Evolutionary conservation across 2,113 vertebrate genomes (phyloP), one percentile per base, ranked within the genome.

Genomic region (Microcebus murinus): DNA sequence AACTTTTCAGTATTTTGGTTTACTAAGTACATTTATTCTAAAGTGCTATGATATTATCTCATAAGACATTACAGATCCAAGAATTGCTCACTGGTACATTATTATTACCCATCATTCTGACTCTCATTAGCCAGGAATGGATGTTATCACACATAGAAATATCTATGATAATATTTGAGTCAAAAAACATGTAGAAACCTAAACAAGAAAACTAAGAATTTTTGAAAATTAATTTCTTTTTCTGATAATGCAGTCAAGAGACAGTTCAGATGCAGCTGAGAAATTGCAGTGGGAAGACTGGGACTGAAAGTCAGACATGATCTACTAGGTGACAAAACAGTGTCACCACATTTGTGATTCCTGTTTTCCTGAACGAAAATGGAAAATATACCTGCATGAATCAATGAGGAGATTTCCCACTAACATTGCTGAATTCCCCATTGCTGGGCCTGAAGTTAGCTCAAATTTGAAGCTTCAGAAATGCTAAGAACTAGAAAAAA

Each of bases 341-440:
- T 12, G n/a, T 42, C 31, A 25, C 68, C 0, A 0, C 1, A 13
- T 42, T 23, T 52, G 34, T n/a, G 39, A 70, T 13, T n/a, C 25
- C 52, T 31, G 70, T 50, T 34, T 89, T 61, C 63, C 68, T 55
- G 80, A 20, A 45, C 1, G 17, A 52, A 85, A 8, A 27, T 1
- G n/a, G 34, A 45, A 25, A 87, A 9, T 31, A 25, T 27, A 45
- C 39, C n/a, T 39, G 0, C 68, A 2, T 79, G 50, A 27, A 42
- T 1, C 31, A 23, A 23, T 5, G n/a, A 76, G 31, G 29, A 1
- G 21, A 9, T 34, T 65, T 87, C 50, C 42, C 76, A 55, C 74
- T 55, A 4, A 23, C 29, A 10, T 29, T 3, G 2, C 67, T 74
- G 36, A n/a, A 21, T 55, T 84, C 42, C 42, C 18, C 70, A 12